These are phyloP conservation scores for Caenorhabditis latens DNA, from an alignment of 1,140 invertebrate genomes.

Conservation along the genomic window DNA sequence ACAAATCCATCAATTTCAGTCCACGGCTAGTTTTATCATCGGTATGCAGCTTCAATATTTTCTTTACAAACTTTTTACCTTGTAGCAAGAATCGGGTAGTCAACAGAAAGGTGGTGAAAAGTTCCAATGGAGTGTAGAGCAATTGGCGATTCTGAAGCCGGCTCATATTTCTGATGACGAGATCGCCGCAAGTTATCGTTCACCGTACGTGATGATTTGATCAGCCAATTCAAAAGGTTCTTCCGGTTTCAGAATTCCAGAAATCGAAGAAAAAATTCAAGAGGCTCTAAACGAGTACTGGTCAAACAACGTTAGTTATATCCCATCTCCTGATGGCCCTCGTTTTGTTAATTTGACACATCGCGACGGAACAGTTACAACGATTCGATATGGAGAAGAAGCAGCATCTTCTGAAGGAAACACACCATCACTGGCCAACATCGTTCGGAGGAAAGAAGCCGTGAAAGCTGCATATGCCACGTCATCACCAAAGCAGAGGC, in stretches of 20 bases:
- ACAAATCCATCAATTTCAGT: conserved; percentile 46
- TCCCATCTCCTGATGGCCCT: conserved; percentile 38
- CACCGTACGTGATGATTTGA: background rate
- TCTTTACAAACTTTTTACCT: background rate
- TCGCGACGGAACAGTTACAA: conserved; percentile 44
- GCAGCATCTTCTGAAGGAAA: background rate
- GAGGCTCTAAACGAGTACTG: conserved; percentile 34
- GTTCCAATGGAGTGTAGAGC: conserved; percentile 32
- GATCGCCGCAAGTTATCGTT: conserved; percentile 19
- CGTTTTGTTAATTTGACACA: conserved; percentile 10
- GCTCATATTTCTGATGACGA: conserved; percentile 19
- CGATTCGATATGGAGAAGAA: conserved; percentile 13
- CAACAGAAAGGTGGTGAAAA: conserved; percentile 14
- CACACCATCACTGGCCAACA: conserved; percentile 5
- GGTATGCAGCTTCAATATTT: background rate
- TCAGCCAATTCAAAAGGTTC: background rate
- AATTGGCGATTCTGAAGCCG: conserved; percentile 34
- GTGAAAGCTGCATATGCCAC: conserved; percentile 34
- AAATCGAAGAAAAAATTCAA: conserved; percentile 44
- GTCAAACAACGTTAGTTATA: conserved; percentile 42
- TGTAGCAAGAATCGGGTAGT: conserved; percentile 19
- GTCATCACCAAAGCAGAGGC: conserved; percentile 32
- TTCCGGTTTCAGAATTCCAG: conserved; percentile 19
- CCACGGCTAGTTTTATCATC: background rate
- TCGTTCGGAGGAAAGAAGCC: conserved; percentile 24